Evolutionary conservation across 2,113 vertebrate genomes (phyloP).

Genomic region (Phaethornis superciliosus): DNA sequence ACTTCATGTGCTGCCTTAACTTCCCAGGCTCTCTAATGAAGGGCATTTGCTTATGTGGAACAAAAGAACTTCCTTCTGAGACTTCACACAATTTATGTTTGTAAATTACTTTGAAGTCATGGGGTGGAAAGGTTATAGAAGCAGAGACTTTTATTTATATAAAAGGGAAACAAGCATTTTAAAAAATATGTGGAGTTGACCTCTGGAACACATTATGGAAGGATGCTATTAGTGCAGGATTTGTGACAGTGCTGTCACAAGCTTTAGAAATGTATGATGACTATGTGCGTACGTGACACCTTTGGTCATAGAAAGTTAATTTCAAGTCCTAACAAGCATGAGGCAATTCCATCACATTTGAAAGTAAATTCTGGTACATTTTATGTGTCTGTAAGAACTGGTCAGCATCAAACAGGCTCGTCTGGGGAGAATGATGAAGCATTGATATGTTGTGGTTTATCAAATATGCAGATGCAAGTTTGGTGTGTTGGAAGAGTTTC

Average conservation of each 20-base stretch:
- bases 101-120: neutral
- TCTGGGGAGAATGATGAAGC: neutral
- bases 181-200: neutral
- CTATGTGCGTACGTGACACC: fast-evolving
- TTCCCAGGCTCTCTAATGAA: neutral
- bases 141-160: neutral
- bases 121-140: neutral
- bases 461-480: neutral
- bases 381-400: conserved; percentile 27
- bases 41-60: neutral
- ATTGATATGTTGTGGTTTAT: conserved; percentile 1
- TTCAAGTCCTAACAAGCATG: conserved; percentile 13
- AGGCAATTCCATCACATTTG: neutral
- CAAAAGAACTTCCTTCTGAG: neutral
- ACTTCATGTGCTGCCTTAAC: fast-evolving
- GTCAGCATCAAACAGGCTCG: conserved; percentile 9
- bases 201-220: neutral
- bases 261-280: neutral
- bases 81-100: neutral
- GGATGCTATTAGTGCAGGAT: neutral
- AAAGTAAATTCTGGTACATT: neutral
- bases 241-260: neutral
- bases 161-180: neutral
- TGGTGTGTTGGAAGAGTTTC: neutral
- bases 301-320: neutral